Evolutionary conservation across 53 echinoderm and acorn worm genomes (phyloP).

Genomic region (Henricia sp.): DNA sequence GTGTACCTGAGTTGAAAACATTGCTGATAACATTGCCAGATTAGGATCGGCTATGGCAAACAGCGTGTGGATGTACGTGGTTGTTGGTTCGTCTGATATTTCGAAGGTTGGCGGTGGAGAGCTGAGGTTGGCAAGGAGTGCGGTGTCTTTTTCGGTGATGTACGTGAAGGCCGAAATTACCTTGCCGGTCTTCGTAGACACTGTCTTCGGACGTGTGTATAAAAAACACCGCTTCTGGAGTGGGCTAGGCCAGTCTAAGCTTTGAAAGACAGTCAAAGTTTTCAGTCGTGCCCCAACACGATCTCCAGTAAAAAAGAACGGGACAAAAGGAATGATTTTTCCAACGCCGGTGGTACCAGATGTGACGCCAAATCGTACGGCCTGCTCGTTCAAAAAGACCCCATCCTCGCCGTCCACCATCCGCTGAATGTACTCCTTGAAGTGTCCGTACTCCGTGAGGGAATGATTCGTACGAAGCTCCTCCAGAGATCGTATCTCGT

Average conservation of each 20-base stretch:
- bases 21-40: slow-evolving; percentile 1
- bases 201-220: too few species aligned
- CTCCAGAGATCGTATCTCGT: too few species aligned
- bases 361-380: slow-evolving; percentile 56
- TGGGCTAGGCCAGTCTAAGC: neutral
- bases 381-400: slow-evolving; percentile 62
- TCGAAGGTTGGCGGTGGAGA: slow-evolving; percentile 59
- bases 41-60: too few species aligned
- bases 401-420: slow-evolving; percentile 68
- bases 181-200: slow-evolving; percentile 37
- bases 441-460: too few species aligned
- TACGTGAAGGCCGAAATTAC: slow-evolving; percentile 1
- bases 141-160: neutral
- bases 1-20: slow-evolving; percentile 41
- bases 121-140: neutral
- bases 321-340: slow-evolving; percentile 51
- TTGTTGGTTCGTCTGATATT: slow-evolving; percentile 41
- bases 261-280: neutral
- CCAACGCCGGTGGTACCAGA: slow-evolving; percentile 75
- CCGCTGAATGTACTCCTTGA: slow-evolving; percentile 62
- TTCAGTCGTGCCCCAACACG: neutral
- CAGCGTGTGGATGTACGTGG: slow-evolving; percentile 69
- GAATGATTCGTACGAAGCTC: slow-evolving; percentile 63
- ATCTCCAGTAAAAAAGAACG: slow-evolving; percentile 2
- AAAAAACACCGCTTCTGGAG: slow-evolving; percentile 29